Base-by-base conservation (phyloP, 2,888 invertebrate genomes). In the Trichogramma dendrolimi region DNA sequence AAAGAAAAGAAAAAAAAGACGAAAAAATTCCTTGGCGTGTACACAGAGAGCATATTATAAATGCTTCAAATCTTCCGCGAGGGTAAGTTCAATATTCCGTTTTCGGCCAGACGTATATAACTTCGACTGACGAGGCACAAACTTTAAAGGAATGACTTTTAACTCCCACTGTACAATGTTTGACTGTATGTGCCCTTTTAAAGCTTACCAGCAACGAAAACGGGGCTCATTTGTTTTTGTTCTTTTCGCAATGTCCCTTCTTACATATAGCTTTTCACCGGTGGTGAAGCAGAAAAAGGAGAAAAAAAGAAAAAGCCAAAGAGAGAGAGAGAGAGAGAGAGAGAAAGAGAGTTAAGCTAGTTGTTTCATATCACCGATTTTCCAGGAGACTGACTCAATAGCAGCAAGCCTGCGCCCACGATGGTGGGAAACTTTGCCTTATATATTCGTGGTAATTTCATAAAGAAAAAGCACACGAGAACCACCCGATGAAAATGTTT, bases 311-410 rank as follows among this genome's bases (percentile, higher is more conserved):
- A 4, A 10, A 41, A 46, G 48, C 27, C 58, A 52, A 58, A 57
- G 61, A 43, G 47, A 58, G 40, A 50, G 38, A 53, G 38, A 62
- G 42, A 49, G 54, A 47, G 46, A 46, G 43, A 47, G 47, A 52
- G 53, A 51, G 56, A 62, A 4, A 10, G 47, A 51, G 50, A 60
- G 63, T 56, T 62, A 65, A 70, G 69, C 67, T 71, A 66, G 67
- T 72, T 72, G 71, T 75, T 76, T 77, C 76, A 76, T 77, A 75
- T 75, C 72, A 73, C 68, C 76, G 75, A 77, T 77, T 77, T 77
- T 77, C 77, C 75, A 59, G 71, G 65, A 74, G 76, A 71, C 72
- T 77, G 73, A 68, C 69, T 68, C 58, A 10, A 8, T 55, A 62
- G 60, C 66, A 65, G 68, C 62, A 64, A 62, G 62, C 60, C 50